Evolutionary conservation across 2,113 vertebrate species (phyloP), one percentile per base, ranked within the genome.

Genomic region (Thalassoma bifasciatum): DNA sequence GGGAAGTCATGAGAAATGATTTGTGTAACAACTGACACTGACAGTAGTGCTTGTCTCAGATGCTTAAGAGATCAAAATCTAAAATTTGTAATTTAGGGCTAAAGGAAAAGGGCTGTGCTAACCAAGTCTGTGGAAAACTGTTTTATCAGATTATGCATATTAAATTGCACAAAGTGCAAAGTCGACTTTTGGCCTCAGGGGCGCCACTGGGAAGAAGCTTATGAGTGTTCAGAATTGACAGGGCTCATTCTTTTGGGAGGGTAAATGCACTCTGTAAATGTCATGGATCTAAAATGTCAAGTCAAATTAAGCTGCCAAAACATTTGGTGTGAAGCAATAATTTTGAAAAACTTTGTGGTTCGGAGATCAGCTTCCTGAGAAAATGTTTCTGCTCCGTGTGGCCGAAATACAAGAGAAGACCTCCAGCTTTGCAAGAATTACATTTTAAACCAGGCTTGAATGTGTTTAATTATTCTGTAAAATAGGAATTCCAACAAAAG

Each of bases 111-210:
- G 59, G 14, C 36, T 79, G 56, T 63, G 19, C 66, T 83, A 65
- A 60, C 61, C 68, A 84, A 10, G 65, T 79, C 75, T 24, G 82
- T 75, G 66, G 64, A 21, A 62, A 75, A 82, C 66, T 80, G 13
- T 47, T 82, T 30, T 69, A 84, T 86, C 81, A 82, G 71, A 85
- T 87, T 79, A 74, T 85, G 69, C 50, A 83, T 76, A 74, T 83
- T 73, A 75, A 36, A 83, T 75, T 37, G 77, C 23, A 78, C 49
- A 68, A 65, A 66, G 51, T 81, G 73, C 65, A 72, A 63, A 81
- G 72, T 44, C 77, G 72, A 81, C 63, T 84, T 79, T 68, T 84
- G 57, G 62, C 71, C 74, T 34, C 8, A 83, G 77, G 74, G 54
- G 19, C 3, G 23, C 36, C 68, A 36, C 50, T 47, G 47, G 66